Base-by-base conservation (phyloP, 2,113 vertebrate genomes). In the Lycaon pictus region DNA sequence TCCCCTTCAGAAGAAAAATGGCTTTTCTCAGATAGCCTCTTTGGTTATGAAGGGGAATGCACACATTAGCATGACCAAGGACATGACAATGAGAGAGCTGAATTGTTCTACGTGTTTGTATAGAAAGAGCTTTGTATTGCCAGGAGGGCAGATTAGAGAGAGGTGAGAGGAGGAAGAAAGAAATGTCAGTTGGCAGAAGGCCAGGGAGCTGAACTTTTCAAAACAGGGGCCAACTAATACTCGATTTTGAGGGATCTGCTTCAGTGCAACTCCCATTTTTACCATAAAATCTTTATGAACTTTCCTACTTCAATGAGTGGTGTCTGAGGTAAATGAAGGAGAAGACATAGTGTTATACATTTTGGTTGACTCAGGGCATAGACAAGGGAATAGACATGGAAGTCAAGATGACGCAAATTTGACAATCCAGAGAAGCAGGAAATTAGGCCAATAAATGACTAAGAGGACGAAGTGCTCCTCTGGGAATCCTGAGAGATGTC, bases 351-450 rank as follows among this genome's bases (percentile, higher is more conserved):
- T 53, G 16, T 55, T 87, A 2, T 60, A 90, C 16, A 35, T 58
- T 83, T 63, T 94, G 32, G 90, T 58, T 72, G n/a, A 88, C 43
- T 74, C 48, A 0, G 32, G 35, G 1, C 43, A 58, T 22, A 79
- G 23, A 56, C 86, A 67, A 63, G 29, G 48, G 43, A 77, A 35
- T 2, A 86, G 63, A 71, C 25, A 9, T 0, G 25, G 9, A n/a
- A 82, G 69, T 90, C 53, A 53, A 90, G 51, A 53, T 53, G 43
- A 92, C 2, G 11, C 60, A 71, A 76, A 79, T 95, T 5, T 67
- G 13, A 88, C 97, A 76, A 90, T 71, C 71, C 53, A 71, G 11
- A 80, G 63, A 90, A 85, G 25, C 53, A 65, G 55, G n/a, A 93
- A 86, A 79, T 90, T 11, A 76, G 51, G 43, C 13, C 29, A 76